A percentile compares a stretch with the other conserved stretches of the same genome.
phyloP scores from a whole-genome alignment of 2,113 vertebrate species.

The Tringa solitaria region DNA sequence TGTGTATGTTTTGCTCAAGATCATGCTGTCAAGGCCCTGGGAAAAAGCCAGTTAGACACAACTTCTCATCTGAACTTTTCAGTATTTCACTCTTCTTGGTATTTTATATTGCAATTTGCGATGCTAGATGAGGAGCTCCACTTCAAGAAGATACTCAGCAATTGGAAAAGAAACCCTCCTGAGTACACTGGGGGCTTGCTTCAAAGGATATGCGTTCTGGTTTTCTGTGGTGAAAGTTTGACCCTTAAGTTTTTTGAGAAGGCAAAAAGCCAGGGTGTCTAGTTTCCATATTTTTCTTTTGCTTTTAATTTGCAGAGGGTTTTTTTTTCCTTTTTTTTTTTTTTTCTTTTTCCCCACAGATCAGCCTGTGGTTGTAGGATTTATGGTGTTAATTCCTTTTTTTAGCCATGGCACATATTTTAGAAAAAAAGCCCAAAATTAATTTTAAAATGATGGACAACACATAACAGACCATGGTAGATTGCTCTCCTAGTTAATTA shows the following conservation, averaged over 20 bases:
- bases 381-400: not conserved
- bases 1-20: not conserved
- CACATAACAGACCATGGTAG: not conserved
- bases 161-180: not conserved
- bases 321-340: too few relatives aligned
- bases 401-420: not conserved
- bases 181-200: not conserved
- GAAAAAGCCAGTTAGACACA: not conserved
- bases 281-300: not conserved
- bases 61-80: not conserved
- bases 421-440: not conserved
- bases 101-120: not conserved
- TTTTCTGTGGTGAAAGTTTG: not conserved
- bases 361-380: not conserved
- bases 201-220: not conserved
- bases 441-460: not conserved
- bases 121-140: not conserved
- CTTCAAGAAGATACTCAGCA: not conserved
- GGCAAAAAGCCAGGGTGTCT: not conserved
- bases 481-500: not conserved
- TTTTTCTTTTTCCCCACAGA: too few relatives aligned
- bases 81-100: not conserved
- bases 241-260: not conserved
- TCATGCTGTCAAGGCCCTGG: not conserved
- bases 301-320: not conserved